Base-by-base conservation (phyloP, 2,797 vertebrate genomes). In the Gymnoscopelus braueri region DNA sequence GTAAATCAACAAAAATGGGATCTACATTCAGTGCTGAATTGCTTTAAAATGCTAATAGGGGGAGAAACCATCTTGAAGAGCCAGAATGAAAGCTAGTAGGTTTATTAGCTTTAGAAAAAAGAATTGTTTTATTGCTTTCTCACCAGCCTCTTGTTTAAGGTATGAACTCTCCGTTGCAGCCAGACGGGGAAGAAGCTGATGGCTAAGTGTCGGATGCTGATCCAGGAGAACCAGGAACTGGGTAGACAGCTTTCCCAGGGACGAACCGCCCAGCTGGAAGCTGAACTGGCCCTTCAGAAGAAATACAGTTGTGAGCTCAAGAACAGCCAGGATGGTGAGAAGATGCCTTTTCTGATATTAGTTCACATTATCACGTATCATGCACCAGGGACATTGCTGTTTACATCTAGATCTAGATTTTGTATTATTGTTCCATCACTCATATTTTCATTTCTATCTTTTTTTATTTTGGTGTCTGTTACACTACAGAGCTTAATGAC, bases 141-240 rank as follows among this genome's bases (percentile, higher is more conserved):
- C 39, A 44, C 39, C 39, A 44, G 39, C 39, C 9, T 44, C 7
- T 44, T 44, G 26, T 35, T 35, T 35, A 44, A 44, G 39, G 39
- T 44, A 44, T 44, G 39, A 44, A 44, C 39, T 98, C 96, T 99
- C 97, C 96, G 95, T 99, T 98, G 85, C 97, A 99, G 98, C 95
- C 98, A 99, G 95, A 99, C 98, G 82, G 98, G 98, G 89, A 99
- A 99, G 96, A 99, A 99, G 94, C 95, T 99, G 96, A 99, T 99
- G 98, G 97, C 98, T 93, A 99, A 99, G 94, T 99, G 98, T 94
- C 97, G 98, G 91, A 99, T 99, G 98, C 96, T 99, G 95, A 99
- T 99, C 95, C 98, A 99, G 93, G 98, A 99, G 93, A 99, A 99
- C 93, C 98, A 99, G 94, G 98, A 99, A 91, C 84, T 99, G 92